Percentiles rank a stretch among this genome's conserved stretches.
phyloP scores from a whole-genome alignment of 2,888 invertebrate species.

The Oasisia sp. region DNA sequence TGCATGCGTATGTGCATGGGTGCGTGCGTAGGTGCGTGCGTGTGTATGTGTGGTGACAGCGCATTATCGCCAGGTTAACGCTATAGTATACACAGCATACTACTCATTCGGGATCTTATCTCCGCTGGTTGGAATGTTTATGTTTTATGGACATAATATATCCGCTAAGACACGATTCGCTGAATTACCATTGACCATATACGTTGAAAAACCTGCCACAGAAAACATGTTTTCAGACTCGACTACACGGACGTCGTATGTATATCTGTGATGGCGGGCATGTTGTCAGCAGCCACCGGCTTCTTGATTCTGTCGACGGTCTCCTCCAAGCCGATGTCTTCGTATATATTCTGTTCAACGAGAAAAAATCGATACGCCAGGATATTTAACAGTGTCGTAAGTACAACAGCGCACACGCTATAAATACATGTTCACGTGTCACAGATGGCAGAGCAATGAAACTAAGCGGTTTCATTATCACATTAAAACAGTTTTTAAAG shows the following conservation, averaged over 20 bases:
- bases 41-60: too few species aligned
- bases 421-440: too few species aligned
- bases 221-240: not conserved
- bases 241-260: not conserved
- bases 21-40: too few species aligned
- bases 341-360: not conserved
- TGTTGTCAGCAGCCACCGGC: not conserved
- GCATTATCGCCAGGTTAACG: too few species aligned
- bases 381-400: constrained; percentile 7
- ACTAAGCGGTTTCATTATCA: not conserved
- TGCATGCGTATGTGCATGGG: too few species aligned
- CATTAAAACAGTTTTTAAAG: not conserved
- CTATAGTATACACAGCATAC: too few species aligned
- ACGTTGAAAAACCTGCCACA: not conserved
- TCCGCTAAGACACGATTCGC: too few species aligned
- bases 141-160: too few species aligned
- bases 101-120: too few species aligned
- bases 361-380: constrained; percentile 13
- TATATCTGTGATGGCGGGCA: constrained; percentile 5
- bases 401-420: not conserved
- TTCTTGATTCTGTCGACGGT: constrained; percentile 17
- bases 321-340: not conserved
- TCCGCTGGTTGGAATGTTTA: too few species aligned
- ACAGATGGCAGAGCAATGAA: not conserved
- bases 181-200: not conserved